phyloP scores from a whole-genome alignment of 2,113 vertebrate genomes.

The Callipepla squamata region DNA sequence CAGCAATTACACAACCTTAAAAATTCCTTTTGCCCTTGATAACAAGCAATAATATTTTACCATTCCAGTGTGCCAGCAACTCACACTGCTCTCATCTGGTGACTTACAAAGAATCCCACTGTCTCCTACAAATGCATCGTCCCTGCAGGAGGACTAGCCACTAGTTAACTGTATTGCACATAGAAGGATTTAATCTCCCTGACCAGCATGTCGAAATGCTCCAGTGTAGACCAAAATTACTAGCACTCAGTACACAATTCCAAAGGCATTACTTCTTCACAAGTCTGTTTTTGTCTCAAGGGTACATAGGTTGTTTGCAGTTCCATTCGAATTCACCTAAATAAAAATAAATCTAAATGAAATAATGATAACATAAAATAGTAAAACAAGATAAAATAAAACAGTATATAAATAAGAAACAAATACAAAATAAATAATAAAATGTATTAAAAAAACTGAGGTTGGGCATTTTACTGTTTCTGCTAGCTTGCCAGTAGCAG shows the following conservation, averaged over 20 bases:
- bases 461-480: neutral
- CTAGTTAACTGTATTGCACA: neutral
- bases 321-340: neutral
- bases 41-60: neutral
- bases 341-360: neutral
- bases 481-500: neutral
- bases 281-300: neutral
- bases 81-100: neutral
- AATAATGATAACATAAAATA: neutral
- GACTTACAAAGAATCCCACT: neutral
- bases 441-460: neutral
- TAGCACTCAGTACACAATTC: neutral
- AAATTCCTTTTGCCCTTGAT: neutral
- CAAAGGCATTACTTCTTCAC: neutral
- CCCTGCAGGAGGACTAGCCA: neutral
- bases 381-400: neutral
- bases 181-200: slow-evolving; percentile 3
- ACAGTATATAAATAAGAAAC: neutral
- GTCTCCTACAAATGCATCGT: neutral
- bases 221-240: neutral
- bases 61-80: neutral
- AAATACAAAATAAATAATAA: neutral
- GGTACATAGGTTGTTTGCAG: neutral
- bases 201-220: neutral
- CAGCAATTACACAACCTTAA: neutral